These are phyloP conservation scores for Mycalesis mineus DNA, from an alignment of 2,888 invertebrate genomes.

Conservation along the genomic window DNA sequence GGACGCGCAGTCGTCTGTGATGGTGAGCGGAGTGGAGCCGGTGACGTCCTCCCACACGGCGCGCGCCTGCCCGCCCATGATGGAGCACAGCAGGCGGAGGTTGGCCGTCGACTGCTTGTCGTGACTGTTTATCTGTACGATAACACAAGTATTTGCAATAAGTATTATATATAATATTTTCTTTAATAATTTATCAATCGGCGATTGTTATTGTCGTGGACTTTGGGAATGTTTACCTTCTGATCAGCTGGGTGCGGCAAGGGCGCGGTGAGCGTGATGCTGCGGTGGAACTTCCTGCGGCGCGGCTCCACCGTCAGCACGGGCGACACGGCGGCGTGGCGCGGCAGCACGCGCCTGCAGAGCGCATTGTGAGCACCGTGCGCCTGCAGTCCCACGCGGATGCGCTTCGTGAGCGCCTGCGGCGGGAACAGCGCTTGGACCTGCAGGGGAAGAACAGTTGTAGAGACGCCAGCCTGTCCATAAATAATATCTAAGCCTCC, in stretches of 20 bases:
- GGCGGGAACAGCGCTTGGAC: constrained; percentile 92
- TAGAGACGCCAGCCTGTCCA: too few species aligned
- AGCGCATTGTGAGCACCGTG: constrained; percentile 93
- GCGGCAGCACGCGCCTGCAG: constrained; percentile 92
- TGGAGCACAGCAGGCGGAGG: constrained; percentile 94
- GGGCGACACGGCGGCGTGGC: constrained; percentile 97
- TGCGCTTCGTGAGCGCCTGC: constrained; percentile 98
- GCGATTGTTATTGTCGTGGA: too few species aligned
- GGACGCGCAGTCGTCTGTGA: constrained; percentile 97
- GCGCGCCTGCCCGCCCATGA: constrained; percentile 96
- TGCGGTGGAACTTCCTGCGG: constrained; percentile 98
- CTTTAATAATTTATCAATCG: too few species aligned
- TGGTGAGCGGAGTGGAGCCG: constrained; percentile 96
- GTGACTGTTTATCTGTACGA: constrained; percentile 21
- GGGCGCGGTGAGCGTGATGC: constrained; percentile 97
- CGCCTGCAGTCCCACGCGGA: constrained; percentile 98
- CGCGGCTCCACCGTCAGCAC: constrained; percentile 99
- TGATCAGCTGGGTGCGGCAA: constrained; percentile 61
- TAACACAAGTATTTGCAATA: not conserved
- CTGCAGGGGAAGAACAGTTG: constrained; percentile 42
- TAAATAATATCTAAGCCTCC: too few species aligned
- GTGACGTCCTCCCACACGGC: constrained; percentile 99
- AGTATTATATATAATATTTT: too few species aligned
- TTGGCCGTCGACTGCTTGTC: constrained; percentile 68
- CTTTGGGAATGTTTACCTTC: too few species aligned